These are phyloP conservation scores for Scaptomyza reducta DNA, from an alignment of 2,888 invertebrate species.

Conservation along the genomic window DNA sequence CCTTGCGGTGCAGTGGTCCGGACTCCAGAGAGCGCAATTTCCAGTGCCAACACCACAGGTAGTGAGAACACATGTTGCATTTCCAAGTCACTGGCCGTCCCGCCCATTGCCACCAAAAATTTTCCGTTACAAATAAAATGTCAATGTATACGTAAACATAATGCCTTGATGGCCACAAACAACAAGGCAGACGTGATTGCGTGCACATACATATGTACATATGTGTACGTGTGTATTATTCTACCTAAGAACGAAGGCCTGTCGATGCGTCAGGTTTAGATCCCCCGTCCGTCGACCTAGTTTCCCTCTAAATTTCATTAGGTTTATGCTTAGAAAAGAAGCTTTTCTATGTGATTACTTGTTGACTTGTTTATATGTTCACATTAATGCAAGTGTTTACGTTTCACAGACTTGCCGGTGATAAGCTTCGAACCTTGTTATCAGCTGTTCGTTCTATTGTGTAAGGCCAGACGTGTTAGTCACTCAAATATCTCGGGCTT, in stretches of 20 bases:
- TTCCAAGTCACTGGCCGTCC: conserved; percentile 37
- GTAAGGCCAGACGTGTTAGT: conserved; percentile 28
- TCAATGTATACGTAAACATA: conserved; percentile 21
- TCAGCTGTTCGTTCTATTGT: conserved; percentile 17
- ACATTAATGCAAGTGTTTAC: conserved; percentile 27
- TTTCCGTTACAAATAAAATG: conserved; percentile 53
- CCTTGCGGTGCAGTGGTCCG: conserved; percentile 17
- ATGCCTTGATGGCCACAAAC: conserved; percentile 17
- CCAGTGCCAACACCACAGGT: conserved; percentile 32
- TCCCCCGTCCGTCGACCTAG: conserved; percentile 38
- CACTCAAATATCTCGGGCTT: conserved; percentile 24
- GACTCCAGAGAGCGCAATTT: conserved; percentile 3
- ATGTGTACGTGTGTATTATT: not conserved
- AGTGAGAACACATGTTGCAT: conserved; percentile 46
- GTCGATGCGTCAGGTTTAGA: conserved; percentile 6
- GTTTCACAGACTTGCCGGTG: conserved; percentile 42
- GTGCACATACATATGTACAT: conserved; percentile 17
- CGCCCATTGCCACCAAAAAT: conserved; percentile 51
- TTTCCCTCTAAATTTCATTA: conserved; percentile 28
- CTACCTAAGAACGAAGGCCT: conserved; percentile 30
- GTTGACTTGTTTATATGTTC: conserved; percentile 26
- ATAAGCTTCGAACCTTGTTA: conserved; percentile 42
- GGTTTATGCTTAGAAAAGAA: conserved; percentile 23
- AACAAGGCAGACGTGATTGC: conserved; percentile 30
- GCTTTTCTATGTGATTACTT: conserved; percentile 35